A percentile compares a stretch with the other conserved stretches of the same genome.
Evolutionary conservation across 1,140 invertebrate genomes (phyloP).

Genomic region (Neodiprion lecontei): DNA sequence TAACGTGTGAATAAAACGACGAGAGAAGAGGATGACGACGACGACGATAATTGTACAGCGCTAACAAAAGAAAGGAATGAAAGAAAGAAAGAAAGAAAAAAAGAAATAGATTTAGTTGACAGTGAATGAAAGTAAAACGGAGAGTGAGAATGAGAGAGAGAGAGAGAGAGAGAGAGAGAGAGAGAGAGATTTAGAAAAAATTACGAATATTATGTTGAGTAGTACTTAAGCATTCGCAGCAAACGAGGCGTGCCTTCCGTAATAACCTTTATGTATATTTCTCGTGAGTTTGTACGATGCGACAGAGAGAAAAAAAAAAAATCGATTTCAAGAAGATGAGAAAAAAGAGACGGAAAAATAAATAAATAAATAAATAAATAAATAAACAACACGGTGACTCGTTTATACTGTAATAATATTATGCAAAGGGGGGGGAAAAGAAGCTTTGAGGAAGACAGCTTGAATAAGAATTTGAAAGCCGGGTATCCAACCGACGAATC

Average conservation of each 20-base stretch:
- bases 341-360: slow-evolving; percentile 40
- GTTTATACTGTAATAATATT: too few relatives aligned
- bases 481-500: too few relatives aligned
- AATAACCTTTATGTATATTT: slow-evolving; percentile 28
- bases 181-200: slow-evolving; percentile 16
- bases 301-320: neutral
- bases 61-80: neutral
- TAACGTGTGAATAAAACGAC: too few relatives aligned
- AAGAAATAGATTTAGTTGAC: slow-evolving; percentile 43
- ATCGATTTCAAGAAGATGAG: slow-evolving; percentile 22
- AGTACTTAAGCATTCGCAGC: slow-evolving; percentile 49
- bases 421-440: too few relatives aligned
- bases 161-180: slow-evolving; percentile 6
- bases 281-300: slow-evolving; percentile 34
- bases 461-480: too few relatives aligned
- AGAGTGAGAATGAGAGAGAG: slow-evolving; percentile 19
- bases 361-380: slow-evolving; percentile 30
- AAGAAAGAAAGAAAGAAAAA: neutral
- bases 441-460: too few relatives aligned
- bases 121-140: slow-evolving; percentile 35
- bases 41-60: neutral
- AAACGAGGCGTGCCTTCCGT: slow-evolving; percentile 62
- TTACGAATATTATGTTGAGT: slow-evolving; percentile 34
- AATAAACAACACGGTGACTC: too few relatives aligned
- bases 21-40: neutral